Conservation (phyloP, 2,113 vertebrate species). For the Carassius carassius region DNA sequence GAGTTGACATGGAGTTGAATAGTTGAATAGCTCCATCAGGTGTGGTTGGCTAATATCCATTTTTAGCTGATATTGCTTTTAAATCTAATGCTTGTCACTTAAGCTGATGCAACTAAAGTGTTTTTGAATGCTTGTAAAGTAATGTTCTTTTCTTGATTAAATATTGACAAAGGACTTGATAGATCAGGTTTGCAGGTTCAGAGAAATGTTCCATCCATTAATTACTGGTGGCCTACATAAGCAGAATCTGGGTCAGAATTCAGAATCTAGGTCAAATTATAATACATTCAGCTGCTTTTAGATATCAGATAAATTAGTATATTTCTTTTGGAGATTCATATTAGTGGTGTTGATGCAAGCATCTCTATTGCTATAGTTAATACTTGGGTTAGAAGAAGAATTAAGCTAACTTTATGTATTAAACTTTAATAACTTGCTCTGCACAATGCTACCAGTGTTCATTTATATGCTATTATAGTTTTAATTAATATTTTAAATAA, state of each 20-base stretch:
- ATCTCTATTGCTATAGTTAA: not conserved
- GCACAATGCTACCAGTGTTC: not conserved
- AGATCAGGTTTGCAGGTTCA: not conserved
- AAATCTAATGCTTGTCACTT: not conserved
- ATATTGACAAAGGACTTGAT: not conserved
- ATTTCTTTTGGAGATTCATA: not conserved
- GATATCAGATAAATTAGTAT: not conserved
- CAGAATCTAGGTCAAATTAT: slow-evolving; percentile 14
- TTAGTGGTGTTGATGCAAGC: not conserved
- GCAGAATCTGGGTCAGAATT: not conserved
- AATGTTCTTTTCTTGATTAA: not conserved
- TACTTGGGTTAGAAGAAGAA: not conserved
- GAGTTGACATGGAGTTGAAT: not conserved
- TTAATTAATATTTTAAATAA: not conserved
- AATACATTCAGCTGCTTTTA: not conserved
- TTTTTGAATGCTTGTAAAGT: not conserved
- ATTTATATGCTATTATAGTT: not conserved
- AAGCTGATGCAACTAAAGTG: not conserved
- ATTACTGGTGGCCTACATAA: not conserved
- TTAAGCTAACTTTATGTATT: too few species aligned
- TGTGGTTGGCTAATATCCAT: slow-evolving; percentile 12
- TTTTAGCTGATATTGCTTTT: slow-evolving; percentile 11
- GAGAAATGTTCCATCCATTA: not conserved
- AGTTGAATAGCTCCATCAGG: not conserved
- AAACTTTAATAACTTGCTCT: not conserved